Evolutionary conservation across 2,888 invertebrate genomes (phyloP).

Genomic region (Phortica okadai): DNA sequence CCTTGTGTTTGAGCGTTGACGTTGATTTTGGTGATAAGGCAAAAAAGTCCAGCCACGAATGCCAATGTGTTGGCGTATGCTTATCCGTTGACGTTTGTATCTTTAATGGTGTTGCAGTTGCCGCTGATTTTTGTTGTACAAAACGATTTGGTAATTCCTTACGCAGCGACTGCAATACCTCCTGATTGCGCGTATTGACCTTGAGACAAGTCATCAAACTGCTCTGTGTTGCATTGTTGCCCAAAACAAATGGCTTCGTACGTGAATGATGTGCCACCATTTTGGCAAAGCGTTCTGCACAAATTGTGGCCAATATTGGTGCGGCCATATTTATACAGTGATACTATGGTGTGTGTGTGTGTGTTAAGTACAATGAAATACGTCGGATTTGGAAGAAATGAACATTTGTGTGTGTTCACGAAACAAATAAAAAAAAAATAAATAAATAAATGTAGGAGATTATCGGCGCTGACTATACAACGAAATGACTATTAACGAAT

Average conservation of each 20-base stretch:
- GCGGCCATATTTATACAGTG: slow-evolving; percentile 14
- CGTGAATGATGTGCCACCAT: slow-evolving; percentile 52
- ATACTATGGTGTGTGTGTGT: too few relatives aligned
- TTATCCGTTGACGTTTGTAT: background rate
- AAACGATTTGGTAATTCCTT: slow-evolving; percentile 33
- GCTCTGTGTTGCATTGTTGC: slow-evolving; percentile 27
- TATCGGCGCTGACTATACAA: too few relatives aligned
- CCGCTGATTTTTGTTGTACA: background rate
- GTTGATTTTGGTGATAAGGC: too few relatives aligned
- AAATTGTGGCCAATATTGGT: slow-evolving; percentile 56
- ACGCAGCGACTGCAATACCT: slow-evolving; percentile 26
- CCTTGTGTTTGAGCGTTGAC: too few relatives aligned
- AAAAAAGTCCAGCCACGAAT: too few relatives aligned
- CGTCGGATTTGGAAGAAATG: background rate
- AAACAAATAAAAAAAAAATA: too few relatives aligned
- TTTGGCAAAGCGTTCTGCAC: slow-evolving; percentile 60
- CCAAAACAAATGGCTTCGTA: slow-evolving; percentile 39
- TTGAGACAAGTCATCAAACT: background rate
- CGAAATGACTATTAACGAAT: too few relatives aligned
- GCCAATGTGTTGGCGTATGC: background rate
- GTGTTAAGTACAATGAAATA: background rate
- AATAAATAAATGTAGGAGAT: too few relatives aligned
- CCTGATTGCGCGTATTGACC: background rate
- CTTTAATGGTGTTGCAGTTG: background rate
- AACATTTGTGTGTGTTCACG: too few relatives aligned